Evolutionary conservation across 2,113 vertebrate species (phyloP).

Genomic region (Zeus faber): DNA sequence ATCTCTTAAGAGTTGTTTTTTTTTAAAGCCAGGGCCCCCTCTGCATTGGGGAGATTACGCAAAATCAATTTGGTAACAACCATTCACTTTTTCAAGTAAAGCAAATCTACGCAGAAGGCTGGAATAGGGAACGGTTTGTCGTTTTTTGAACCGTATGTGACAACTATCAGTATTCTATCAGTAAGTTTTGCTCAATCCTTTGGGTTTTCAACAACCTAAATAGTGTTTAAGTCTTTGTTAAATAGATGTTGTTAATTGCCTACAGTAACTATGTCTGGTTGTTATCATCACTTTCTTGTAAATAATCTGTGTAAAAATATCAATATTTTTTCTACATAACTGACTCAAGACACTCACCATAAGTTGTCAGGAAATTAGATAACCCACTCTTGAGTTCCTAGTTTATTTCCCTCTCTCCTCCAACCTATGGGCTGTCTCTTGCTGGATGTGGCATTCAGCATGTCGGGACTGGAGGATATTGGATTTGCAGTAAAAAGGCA

Average conservation of each 20-base stretch:
- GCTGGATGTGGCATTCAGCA: too few species aligned
- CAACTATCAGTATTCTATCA: not conserved
- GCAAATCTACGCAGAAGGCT: not conserved
- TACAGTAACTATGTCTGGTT: not conserved
- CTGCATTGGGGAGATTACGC: constrained; percentile 22
- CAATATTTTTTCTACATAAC: too few species aligned
- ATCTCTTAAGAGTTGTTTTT: not conserved
- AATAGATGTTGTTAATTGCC: not conserved
- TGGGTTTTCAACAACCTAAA: not conserved
- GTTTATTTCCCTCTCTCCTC: too few species aligned
- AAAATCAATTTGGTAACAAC: constrained; percentile 32
- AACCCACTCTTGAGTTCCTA: too few species aligned
- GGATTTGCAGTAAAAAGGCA: too few species aligned
- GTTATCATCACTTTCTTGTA: not conserved
- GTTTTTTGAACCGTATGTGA: too few species aligned
- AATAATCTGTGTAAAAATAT: too few species aligned
- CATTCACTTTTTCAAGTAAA: constrained; percentile 22
- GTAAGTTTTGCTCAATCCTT: not conserved
- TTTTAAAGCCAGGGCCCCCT: too few species aligned
- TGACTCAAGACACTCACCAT: too few species aligned
- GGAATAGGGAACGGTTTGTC: not conserved
- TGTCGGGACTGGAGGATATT: too few species aligned
- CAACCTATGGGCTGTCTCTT: too few species aligned
- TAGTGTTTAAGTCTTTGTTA: not conserved
- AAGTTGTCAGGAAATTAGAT: too few species aligned